Base-by-base conservation (phyloP, 2,113 vertebrate species). In the Platysternon megacephalum region DNA sequence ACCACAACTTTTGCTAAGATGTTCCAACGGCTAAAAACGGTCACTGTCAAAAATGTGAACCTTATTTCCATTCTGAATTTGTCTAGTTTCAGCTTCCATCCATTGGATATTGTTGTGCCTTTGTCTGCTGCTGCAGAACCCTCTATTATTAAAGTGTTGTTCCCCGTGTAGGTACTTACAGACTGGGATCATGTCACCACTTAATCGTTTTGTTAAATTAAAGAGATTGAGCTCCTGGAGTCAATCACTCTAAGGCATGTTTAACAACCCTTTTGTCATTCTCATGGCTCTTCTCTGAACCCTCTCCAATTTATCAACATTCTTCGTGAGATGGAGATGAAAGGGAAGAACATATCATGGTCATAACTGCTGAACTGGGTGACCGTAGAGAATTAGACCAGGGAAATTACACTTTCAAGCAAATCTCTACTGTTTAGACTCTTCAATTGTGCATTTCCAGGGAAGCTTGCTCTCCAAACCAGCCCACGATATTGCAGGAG, bases 91-190 rank as follows among this genome's bases (percentile, higher is more conserved):
- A 81, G 74, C 48, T 8, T 39, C 72, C 49, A 39, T n/a, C 84
- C n/a, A 2, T 8, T 39, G n/a, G 4, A 24, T 78, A 28, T 49
- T 26, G n/a, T 22, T 39, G 35, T 0, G 3, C 1, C 0, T 21
- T 0, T 3, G 80, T 80, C 5, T 24, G 87, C 8, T 65, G 90
- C 35, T 72, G 65, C 19, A 39, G 65, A 39, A 72, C 19, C 4
- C n/a, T 72, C 65, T 72, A 4, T 16, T 28, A 44, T 78, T 8
- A 14, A 46, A 78, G 39, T 46, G 16, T 46, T 26, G 74, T 16
- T 78, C 26, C 42, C 6, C 7, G 1, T 13, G 10, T 16, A 28
- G 21, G 11, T 44, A 42, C 21, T 26, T 28, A 44, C 35, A 19
- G 65, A 6, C 28, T 58, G 56, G 56, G 12, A 68, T 68, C 35